A percentile compares a stretch with the other conserved stretches of the same genome.
These are phyloP conservation scores for Selenia dentaria DNA, from an alignment of 2,888 invertebrate genomes.

Conservation along the genomic window DNA sequence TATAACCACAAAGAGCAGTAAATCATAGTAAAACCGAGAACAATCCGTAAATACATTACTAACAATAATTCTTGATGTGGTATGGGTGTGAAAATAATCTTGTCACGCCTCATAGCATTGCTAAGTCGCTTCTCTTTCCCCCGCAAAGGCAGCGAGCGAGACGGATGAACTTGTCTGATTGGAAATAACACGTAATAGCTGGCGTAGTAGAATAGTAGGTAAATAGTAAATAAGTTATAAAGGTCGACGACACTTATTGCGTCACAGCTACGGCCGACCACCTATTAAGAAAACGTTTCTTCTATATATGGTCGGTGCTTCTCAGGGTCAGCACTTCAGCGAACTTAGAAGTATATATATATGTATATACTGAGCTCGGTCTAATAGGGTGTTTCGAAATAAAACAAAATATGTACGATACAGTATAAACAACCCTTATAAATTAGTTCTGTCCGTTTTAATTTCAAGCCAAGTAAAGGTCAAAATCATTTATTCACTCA, in stretches of 20 bases:
- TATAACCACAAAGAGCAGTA: neutral
- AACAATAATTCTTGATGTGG: slow-evolving; percentile 2
- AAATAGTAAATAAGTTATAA: slow-evolving; percentile 11
- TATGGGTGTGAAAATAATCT: slow-evolving; percentile 3
- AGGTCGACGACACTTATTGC: slow-evolving; percentile 10
- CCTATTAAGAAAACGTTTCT: neutral
- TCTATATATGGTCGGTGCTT: too few species aligned
- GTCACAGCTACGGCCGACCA: slow-evolving; percentile 1
- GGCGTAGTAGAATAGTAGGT: slow-evolving; percentile 2
- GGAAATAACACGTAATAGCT: neutral
- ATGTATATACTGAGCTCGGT: too few species aligned
- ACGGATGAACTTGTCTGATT: slow-evolving; percentile 7
- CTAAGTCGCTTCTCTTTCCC: neutral
- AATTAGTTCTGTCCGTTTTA: too few species aligned
- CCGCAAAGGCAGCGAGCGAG: neutral
- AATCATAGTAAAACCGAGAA: neutral
- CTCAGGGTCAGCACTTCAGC: too few species aligned
- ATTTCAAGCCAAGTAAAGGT: too few species aligned
- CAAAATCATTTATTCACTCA: too few species aligned
- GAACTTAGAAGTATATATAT: too few species aligned
- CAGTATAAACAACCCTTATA: too few species aligned
- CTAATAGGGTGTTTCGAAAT: too few species aligned
- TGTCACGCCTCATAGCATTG: slow-evolving; percentile 4
- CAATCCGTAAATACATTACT: neutral
- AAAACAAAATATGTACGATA: too few species aligned